These are phyloP conservation scores for Melierax canorus DNA, from an alignment of 2,113 vertebrate genomes.

Conservation along the genomic window DNA sequence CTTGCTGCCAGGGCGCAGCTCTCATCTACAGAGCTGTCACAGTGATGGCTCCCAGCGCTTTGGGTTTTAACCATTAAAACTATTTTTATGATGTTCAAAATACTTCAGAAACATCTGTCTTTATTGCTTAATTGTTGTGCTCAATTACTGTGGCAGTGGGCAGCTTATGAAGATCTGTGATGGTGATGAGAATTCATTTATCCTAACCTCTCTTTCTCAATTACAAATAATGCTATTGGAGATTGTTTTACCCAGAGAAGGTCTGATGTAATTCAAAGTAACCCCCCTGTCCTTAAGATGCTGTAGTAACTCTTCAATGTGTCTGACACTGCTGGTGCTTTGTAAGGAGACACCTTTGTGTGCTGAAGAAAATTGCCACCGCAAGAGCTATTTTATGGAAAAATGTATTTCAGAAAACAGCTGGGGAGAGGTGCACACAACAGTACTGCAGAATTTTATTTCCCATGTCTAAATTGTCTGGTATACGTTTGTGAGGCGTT, in stretches of 20 bases:
- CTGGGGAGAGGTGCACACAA: background rate
- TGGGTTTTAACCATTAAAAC: background rate
- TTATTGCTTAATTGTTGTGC: background rate
- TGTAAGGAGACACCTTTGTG: background rate
- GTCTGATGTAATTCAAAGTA: background rate
- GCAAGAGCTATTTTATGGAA: background rate
- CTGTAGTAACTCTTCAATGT: background rate
- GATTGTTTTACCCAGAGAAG: background rate
- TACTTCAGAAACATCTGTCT: conserved; percentile 23
- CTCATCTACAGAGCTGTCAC: conserved; percentile 5
- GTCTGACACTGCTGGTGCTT: background rate
- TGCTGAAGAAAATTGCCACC: background rate
- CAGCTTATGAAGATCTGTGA: background rate
- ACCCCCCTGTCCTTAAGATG: background rate
- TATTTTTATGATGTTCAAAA: background rate
- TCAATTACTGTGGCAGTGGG: conserved; percentile 16
- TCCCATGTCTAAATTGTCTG: background rate
- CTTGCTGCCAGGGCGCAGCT: background rate
- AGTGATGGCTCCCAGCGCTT: background rate
- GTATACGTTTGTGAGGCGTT: background rate
- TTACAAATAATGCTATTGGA: background rate
- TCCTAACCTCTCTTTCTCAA: background rate
- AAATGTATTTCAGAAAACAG: background rate
- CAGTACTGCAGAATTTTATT: background rate
- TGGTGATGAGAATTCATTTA: conserved; percentile 2